Evolutionary conservation across 2,797 vertebrate genomes (phyloP), one percentile per base, ranked within the genome.

Genomic region (Pachyuromys duprasi): DNA sequence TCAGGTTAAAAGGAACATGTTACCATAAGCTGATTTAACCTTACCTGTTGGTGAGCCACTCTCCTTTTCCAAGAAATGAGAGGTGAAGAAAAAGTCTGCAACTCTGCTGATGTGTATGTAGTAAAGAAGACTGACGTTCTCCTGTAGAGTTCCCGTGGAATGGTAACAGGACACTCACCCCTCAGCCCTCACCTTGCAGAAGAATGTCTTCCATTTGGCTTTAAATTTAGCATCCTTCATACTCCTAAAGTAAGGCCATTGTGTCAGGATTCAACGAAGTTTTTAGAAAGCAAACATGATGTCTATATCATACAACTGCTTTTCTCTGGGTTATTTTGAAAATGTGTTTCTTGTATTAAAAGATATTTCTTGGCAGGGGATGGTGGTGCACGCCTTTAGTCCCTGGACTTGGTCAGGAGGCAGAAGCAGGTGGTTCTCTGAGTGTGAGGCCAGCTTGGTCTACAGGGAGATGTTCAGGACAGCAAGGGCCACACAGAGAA

Each of bases 201-300:
- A 92, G 17, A 55, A 69, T 63, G 55, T 55, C 83, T 94, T 78
- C 62, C 82, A 67, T 86, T 96, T 95, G 75, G 15, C 86, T 95
- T 91, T 76, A 9, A 79, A 86, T 78, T 83, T 75, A 82, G 6
- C 36, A 53, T 91, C n/a, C 18, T 93, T 95, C 33, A 1, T 84
- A 26, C 76, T 20, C 39, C 31, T 26, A 80, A 84, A 91, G 12
- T 70, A 80, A 76, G 42, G 72, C 60, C 24, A 15, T 57, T 76
- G 26, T 89, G 65, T 96, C 94, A 86, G 6, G 72, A 65, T 49
- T 53, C 72, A 89, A 76, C 63, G 13, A 20, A 78, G 31, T n/a
- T 76, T 78, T 89, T 78, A 89, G 69, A 92, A 93, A 88, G 42
- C 31, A 81, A 94, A 91, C 9, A n/a, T 60, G 45, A 82, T 5